Conservation (phyloP, 2,797 vertebrate species). For the Sebastes kiyomatsui region DNA sequence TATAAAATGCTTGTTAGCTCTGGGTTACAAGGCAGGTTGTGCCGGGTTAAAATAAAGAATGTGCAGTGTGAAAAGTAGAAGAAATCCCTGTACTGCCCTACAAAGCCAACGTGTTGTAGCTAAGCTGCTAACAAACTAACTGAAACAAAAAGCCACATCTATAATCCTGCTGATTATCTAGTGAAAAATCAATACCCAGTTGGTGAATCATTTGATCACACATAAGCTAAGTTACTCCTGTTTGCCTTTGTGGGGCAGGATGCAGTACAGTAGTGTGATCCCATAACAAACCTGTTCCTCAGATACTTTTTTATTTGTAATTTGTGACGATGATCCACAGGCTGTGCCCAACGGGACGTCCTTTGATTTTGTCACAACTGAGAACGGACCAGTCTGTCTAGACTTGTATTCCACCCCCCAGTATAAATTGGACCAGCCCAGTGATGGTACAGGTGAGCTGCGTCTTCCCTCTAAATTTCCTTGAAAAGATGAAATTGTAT, state of each 20-base stretch:
- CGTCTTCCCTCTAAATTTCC: not conserved
- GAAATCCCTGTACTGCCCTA: not conserved
- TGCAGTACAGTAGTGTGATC: not conserved
- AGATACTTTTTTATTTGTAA: not conserved
- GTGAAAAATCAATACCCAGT: not conserved
- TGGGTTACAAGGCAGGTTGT: not conserved
- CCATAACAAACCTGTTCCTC: not conserved
- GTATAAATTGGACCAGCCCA: conserved; percentile 88
- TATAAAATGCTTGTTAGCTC: not conserved
- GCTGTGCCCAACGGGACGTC: conserved; percentile 91
- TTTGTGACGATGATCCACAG: conserved; percentile 75
- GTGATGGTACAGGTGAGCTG: conserved; percentile 81
- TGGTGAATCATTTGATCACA: not conserved
- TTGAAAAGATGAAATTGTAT: not conserved
- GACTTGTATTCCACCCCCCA: conserved; percentile 93
- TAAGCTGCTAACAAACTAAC: not conserved
- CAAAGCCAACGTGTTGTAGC: conserved; percentile 38
- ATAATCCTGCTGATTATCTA: not conserved
- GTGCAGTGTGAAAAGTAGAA: conserved; percentile 67
- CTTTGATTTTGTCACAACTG: conserved; percentile 88
- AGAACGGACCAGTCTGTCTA: conserved; percentile 89
- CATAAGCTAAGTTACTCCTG: not conserved
- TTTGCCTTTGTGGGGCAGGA: conserved; percentile 50
- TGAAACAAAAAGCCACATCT: not conserved
- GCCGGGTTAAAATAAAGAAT: not conserved